Evolutionary conservation across 1,140 invertebrate species (phyloP).

Genomic region (Coenobita brevimanus): DNA sequence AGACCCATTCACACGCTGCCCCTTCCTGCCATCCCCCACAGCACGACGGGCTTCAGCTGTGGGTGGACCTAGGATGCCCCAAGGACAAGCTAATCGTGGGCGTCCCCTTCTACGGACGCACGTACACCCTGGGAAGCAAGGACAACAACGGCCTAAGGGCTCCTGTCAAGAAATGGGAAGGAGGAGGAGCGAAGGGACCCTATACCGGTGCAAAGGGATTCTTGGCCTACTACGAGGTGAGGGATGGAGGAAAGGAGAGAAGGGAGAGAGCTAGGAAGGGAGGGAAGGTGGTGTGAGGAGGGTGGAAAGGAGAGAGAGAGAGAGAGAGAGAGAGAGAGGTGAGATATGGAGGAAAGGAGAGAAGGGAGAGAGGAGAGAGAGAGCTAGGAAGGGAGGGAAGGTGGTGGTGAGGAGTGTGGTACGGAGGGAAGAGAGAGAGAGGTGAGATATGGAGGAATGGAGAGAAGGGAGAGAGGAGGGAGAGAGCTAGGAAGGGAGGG

Average conservation of each 20-base stretch:
- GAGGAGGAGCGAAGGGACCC: slow-evolving; percentile 70
- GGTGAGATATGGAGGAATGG: no score
- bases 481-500: background rate
- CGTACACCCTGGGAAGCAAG: slow-evolving; percentile 77
- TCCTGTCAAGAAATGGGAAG: slow-evolving; percentile 71
- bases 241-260: slow-evolving; percentile 70
- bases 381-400: no score
- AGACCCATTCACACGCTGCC: no score
- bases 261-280: no score
- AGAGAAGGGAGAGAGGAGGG: background rate
- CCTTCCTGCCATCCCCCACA: slow-evolving; percentile 7
- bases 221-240: slow-evolving; percentile 79
- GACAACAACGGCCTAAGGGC: slow-evolving; percentile 73
- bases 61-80: slow-evolving; percentile 77
- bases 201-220: slow-evolving; percentile 78
- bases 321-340: no score
- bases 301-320: no score
- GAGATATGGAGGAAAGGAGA: no score
- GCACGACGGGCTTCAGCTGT: slow-evolving; percentile 76
- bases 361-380: no score
- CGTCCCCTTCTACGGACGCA: slow-evolving; percentile 78
- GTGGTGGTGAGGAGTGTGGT: no score
- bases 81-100: slow-evolving; percentile 79
- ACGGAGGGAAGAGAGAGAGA: no score
- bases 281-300: no score